Percentiles rank a stretch among this genome's conserved stretches.
Evolutionary conservation across 2,797 vertebrate species (phyloP).

Genomic region (Forpus xanthops): DNA sequence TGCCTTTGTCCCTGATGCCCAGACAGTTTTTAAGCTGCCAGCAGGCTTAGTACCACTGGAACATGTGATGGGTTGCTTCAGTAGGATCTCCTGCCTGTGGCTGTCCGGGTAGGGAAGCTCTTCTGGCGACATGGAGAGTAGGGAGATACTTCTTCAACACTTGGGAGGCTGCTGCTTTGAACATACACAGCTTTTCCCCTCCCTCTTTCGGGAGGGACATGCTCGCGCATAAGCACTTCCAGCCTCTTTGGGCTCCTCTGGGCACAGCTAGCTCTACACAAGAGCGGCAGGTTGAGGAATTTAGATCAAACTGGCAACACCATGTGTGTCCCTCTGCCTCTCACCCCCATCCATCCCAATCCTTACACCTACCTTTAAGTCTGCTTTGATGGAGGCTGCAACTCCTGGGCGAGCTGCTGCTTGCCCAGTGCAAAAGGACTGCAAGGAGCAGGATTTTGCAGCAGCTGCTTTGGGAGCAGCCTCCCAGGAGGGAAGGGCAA

Average conservation of each 20-base stretch:
- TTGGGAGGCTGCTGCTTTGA: background rate
- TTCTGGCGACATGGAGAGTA: rapidly evolving
- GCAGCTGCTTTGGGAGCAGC: background rate
- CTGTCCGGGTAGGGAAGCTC: background rate
- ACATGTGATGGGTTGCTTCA: background rate
- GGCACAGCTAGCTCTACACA: background rate
- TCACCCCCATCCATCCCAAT: background rate
- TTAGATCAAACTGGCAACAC: background rate
- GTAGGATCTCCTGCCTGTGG: background rate
- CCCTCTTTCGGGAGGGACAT: background rate
- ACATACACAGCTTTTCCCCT: background rate
- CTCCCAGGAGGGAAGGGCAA: background rate
- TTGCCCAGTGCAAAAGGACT: rapidly evolving
- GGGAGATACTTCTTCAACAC: background rate
- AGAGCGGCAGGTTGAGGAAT: background rate
- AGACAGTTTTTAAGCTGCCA: background rate
- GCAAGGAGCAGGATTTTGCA: background rate
- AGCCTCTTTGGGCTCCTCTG: background rate
- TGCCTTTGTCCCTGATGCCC: rapidly evolving
- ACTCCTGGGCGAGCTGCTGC: background rate
- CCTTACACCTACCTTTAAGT: background rate
- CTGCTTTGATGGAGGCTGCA: rapidly evolving
- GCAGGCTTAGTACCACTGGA: background rate
- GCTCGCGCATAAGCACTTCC: background rate
- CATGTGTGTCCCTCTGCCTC: background rate